Conservation (phyloP, 2,113 vertebrate species). For the Bos indicus region DNA sequence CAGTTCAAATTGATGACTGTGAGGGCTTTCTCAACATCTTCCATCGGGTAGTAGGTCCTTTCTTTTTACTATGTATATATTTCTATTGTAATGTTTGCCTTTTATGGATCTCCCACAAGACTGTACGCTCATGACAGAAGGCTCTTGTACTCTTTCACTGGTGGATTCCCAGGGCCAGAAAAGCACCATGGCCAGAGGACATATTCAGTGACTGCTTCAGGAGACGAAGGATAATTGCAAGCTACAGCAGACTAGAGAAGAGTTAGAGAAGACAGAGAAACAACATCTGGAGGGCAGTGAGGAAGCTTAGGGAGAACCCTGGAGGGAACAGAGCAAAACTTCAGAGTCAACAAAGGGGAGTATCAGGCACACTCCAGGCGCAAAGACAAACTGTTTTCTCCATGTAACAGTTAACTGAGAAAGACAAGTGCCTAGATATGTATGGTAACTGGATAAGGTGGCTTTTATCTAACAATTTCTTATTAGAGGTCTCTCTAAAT, state of each 20-base stretch:
- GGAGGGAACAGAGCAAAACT: neutral
- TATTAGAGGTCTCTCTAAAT: neutral
- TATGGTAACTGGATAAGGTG: neutral
- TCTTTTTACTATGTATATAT: neutral
- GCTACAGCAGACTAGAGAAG: rapidly evolving
- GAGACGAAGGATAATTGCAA: neutral
- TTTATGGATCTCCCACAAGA: neutral
- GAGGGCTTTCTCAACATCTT: neutral
- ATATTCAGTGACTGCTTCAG: neutral
- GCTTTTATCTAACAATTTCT: neutral
- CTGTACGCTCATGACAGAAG: neutral
- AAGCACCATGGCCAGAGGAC: neutral
- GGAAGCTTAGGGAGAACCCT: neutral
- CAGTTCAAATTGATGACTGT: neutral
- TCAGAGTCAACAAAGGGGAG: rapidly evolving
- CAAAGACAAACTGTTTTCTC: neutral
- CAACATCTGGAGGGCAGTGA: neutral
- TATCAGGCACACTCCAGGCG: rapidly evolving
- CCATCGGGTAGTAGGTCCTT: neutral
- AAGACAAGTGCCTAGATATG: neutral
- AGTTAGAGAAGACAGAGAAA: neutral
- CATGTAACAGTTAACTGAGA: neutral
- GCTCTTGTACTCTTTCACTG: neutral
- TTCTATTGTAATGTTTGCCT: neutral
- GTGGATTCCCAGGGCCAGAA: neutral